A percentile compares a stretch with the other conserved stretches of the same genome.
phyloP scores from a whole-genome alignment of 2,888 invertebrate genomes.

The Drosophila colorata region DNA sequence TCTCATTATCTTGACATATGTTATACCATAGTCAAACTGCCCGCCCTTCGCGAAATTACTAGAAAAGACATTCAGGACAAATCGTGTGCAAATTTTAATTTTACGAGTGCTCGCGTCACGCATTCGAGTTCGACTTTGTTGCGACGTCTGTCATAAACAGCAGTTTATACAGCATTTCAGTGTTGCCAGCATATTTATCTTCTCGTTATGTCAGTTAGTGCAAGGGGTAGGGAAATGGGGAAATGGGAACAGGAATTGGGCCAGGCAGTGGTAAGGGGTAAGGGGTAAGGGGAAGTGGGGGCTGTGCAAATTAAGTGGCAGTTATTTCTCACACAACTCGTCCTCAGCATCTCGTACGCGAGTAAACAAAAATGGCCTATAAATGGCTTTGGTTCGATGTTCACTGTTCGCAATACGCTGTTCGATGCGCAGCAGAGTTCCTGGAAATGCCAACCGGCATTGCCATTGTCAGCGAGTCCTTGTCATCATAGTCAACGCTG shows the following conservation, averaged over 20 bases:
- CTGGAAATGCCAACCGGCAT: conserved; percentile 6
- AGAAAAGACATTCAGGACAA: conserved; percentile 26
- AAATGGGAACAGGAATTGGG: background rate
- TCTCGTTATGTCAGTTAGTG: conserved; percentile 50
- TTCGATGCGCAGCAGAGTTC: conserved; percentile 21
- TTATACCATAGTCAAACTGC: conserved; percentile 4
- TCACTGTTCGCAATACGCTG: background rate
- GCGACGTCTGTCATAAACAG: conserved; percentile 69
- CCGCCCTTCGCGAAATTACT: background rate
- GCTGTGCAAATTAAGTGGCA: conserved; percentile 73
- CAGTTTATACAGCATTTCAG: conserved; percentile 40
- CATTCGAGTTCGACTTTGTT: conserved; percentile 59
- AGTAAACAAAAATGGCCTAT: conserved; percentile 73
- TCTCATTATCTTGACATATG: conserved; percentile 1
- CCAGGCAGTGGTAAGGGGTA: background rate
- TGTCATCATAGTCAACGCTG: conserved; percentile 36
- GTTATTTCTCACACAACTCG: conserved; percentile 80
- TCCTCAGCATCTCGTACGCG: conserved; percentile 43
- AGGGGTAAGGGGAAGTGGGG: background rate
- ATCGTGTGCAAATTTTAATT: conserved; percentile 77
- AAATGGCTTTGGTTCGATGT: conserved; percentile 70
- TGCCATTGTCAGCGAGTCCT: conserved; percentile 44
- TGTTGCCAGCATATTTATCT: conserved; percentile 69
- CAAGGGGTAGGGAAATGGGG: no score
- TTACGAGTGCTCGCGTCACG: conserved; percentile 62